Evolutionary conservation across 1,140 invertebrate species (phyloP), one percentile per base, ranked within the genome.

Genomic region (Trichonephila clavata): DNA sequence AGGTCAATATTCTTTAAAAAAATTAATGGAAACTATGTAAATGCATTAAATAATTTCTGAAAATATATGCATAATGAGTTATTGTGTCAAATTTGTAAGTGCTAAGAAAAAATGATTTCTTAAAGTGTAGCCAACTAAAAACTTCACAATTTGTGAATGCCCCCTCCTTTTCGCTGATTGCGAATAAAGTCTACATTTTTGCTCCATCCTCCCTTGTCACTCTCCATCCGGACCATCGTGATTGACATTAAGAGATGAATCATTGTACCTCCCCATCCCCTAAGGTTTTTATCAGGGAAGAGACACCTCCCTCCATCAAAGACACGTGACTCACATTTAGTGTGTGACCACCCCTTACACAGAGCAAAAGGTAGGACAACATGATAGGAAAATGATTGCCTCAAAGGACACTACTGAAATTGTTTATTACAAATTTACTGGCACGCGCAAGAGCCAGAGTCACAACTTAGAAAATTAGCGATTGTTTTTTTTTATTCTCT

Each of bases 191-290:
- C 92, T 83, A 59, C 89, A 90, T 90, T 90, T 90, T 90, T 90
- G 89, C 61, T 92, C 90, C 90, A 86, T 92, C 59, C 90, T 59
- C 32, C 57, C 60, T 61, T 81, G 92, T 93, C 92, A 88, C 43
- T 87, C 92, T 80, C 39, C 65, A 93, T 87, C 92, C 68, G 61
- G 39, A 16, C 63, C 63, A 18, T 18, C 81, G 63, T 87, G 92
- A 93, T 93, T 93, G 92, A 93, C 92, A 93, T 50, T 87, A 88
- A 93, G 92, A 39, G 92, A 93, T 93, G 92, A 93, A 88, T 93
- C 92, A 93, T 93, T 93, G 92, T 71, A 57, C 7, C 27, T 27
- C 24, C 77, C 43, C 88, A 43, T 39, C 21, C 59, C 77, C 68
- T 14, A 43, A 60, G 68, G 21, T 71, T 84, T 81, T 71, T 57